A percentile compares a stretch with the other conserved stretches of the same genome.
Evolutionary conservation across 2,888 invertebrate species (phyloP).

Genomic region (Neria commutata): DNA sequence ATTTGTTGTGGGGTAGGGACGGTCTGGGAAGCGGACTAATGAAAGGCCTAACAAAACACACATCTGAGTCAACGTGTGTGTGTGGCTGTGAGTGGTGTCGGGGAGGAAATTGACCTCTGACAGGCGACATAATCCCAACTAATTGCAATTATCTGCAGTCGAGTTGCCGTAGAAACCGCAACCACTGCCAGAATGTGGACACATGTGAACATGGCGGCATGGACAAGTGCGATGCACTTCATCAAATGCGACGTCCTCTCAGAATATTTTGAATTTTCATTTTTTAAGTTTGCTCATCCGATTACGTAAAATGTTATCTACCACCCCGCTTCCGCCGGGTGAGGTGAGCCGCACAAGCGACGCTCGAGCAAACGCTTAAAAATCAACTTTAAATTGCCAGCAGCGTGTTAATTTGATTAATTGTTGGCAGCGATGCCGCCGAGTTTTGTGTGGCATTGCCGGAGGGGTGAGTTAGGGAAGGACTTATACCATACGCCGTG

Average conservation of each 20-base stretch:
- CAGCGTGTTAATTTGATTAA: constrained; percentile 5
- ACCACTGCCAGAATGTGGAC: not conserved
- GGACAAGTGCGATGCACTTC: constrained; percentile 1
- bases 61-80: not conserved
- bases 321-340: not conserved
- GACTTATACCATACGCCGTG: no score
- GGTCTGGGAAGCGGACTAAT: not conserved
- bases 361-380: not conserved
- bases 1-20: not conserved
- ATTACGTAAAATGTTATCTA: not conserved
- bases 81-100: not conserved
- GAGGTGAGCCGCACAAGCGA: not conserved
- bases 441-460: no score
- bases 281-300: no score
- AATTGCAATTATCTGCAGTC: not conserved
- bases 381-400: not conserved
- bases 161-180: not conserved
- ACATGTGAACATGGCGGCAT: not conserved
- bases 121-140: not conserved
- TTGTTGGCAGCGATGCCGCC: not conserved
- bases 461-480: no score
- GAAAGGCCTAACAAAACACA: not conserved
- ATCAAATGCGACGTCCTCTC: constrained; percentile 3
- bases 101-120: not conserved
- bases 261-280: not conserved